Evolutionary conservation across 2,888 invertebrate species (phyloP).

Genomic region (Dasypogon diadema): DNA sequence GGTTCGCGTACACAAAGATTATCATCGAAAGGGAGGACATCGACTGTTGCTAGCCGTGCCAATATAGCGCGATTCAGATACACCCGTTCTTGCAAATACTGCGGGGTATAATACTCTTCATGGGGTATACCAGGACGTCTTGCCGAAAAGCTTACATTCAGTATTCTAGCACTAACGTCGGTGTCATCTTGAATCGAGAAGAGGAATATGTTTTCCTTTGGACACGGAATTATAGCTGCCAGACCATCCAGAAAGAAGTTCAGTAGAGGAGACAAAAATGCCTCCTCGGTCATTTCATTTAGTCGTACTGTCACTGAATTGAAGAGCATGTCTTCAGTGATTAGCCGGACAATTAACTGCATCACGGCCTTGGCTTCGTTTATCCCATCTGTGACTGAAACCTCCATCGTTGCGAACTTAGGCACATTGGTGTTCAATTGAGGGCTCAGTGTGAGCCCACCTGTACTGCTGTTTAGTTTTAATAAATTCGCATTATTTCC

Average conservation of each 20-base stretch:
- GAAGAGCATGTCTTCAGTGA: slow-evolving; percentile 94
- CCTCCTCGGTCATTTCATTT: slow-evolving; percentile 92
- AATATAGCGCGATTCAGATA: slow-evolving; percentile 91
- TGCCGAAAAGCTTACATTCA: slow-evolving; percentile 95
- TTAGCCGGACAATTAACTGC: slow-evolving; percentile 88
- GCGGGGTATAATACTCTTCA: slow-evolving; percentile 86
- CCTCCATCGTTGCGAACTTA: slow-evolving; percentile 92
- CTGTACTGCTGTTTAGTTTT: slow-evolving; percentile 83
- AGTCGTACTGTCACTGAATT: slow-evolving; percentile 94
- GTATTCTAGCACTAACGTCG: slow-evolving; percentile 85
- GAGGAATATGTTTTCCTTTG: slow-evolving; percentile 90
- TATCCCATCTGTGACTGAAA: slow-evolving; percentile 92
- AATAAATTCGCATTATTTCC: slow-evolving; percentile 95
- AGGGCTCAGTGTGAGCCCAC: slow-evolving; percentile 88
- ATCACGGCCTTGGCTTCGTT: slow-evolving; percentile 95
- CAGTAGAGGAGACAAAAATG: slow-evolving; percentile 89
- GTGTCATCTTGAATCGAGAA: slow-evolving; percentile 95
- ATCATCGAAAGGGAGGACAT: slow-evolving; percentile 95
- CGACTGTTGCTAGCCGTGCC: slow-evolving; percentile 88
- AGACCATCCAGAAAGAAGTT: slow-evolving; percentile 91
- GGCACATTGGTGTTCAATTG: slow-evolving; percentile 96
- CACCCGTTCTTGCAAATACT: slow-evolving; percentile 92
- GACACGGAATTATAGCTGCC: slow-evolving; percentile 92
- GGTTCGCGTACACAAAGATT: slow-evolving; percentile 96
- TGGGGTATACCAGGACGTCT: slow-evolving; percentile 82